These are phyloP conservation scores for Prochilodus magdalenae DNA, from an alignment of 2,113 vertebrate species.

Conservation along the genomic window DNA sequence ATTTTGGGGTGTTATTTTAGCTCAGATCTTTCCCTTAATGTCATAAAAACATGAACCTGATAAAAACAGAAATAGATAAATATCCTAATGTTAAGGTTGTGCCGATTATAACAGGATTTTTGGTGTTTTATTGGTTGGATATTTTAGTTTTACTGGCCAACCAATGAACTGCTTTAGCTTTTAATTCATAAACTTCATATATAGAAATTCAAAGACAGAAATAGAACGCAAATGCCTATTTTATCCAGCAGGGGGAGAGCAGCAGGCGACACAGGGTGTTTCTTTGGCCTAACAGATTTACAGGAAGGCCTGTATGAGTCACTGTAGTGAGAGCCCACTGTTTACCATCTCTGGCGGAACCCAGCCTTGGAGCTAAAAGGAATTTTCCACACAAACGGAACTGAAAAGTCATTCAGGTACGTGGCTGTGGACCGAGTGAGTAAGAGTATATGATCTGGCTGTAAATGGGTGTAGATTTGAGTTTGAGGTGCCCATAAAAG, in stretches of 20 bases:
- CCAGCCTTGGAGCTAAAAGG: conserved; percentile 22
- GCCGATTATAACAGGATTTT: too few relatives aligned
- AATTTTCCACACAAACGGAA: conserved; percentile 45
- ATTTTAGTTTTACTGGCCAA: too few relatives aligned
- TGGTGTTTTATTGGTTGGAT: too few relatives aligned
- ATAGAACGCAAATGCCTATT: background rate
- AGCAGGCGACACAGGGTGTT: background rate
- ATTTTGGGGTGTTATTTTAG: too few relatives aligned
- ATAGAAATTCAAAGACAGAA: too few relatives aligned
- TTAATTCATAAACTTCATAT: background rate
- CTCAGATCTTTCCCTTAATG: too few relatives aligned
- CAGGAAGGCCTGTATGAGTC: conserved; percentile 32
- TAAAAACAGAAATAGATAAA: too few relatives aligned
- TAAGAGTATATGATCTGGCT: background rate
- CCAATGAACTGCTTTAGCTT: background rate
- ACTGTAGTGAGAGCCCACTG: conserved; percentile 14
- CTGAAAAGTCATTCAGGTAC: background rate
- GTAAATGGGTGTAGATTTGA: background rate
- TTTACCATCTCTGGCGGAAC: conserved; percentile 18
- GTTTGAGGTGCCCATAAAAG: background rate
- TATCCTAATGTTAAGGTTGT: too few relatives aligned
- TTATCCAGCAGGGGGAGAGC: conserved; percentile 41
- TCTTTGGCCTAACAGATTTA: background rate
- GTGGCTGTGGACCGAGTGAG: background rate
- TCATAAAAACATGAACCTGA: too few relatives aligned